Evolutionary conservation across 1,140 invertebrate genomes (phyloP).

Genomic region (Drosophila kepulauana): DNA sequence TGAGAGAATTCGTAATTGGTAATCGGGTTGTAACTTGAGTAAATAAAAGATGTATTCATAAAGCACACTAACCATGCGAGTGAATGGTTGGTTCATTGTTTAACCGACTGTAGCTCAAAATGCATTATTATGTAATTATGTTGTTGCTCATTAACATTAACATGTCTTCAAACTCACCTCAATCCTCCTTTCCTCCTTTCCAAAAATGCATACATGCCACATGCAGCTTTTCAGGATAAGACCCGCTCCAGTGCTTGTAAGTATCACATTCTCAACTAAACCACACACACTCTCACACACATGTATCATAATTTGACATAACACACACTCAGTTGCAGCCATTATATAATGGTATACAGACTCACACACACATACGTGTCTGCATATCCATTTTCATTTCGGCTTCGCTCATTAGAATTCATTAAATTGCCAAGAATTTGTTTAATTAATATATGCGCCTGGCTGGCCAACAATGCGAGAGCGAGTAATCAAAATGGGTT

Average conservation of each 20-base stretch:
- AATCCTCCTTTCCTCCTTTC: constrained; percentile 26
- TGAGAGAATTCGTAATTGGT: background rate
- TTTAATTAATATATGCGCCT: constrained; percentile 56
- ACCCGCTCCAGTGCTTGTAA: constrained; percentile 98
- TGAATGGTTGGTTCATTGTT: background rate
- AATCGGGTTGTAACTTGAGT: constrained; percentile 4
- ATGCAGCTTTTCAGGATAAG: constrained; percentile 97
- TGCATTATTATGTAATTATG: constrained; percentile 66
- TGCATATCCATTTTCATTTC: constrained; percentile 52
- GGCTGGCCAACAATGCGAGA: constrained; percentile 8
- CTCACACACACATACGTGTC: constrained; percentile 4
- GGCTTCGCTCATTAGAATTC: constrained; percentile 32
- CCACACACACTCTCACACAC: background rate
- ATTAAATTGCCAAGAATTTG: constrained; percentile 35
- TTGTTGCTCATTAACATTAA: constrained; percentile 76
- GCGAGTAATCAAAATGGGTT: constrained; percentile 24
- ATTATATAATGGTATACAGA: constrained; percentile 2
- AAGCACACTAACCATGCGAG: constrained; percentile 1
- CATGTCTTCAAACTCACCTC: constrained; percentile 57
- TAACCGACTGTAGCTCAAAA: background rate
- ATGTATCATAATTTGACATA: constrained; percentile 28
- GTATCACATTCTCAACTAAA: constrained; percentile 86
- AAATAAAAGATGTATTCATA: constrained; percentile 6
- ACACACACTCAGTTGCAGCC: constrained; percentile 27
- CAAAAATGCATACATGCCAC: constrained; percentile 52